Base-by-base conservation (phyloP, 1,140 invertebrate species). In the Paraescarpia echinospica region DNA sequence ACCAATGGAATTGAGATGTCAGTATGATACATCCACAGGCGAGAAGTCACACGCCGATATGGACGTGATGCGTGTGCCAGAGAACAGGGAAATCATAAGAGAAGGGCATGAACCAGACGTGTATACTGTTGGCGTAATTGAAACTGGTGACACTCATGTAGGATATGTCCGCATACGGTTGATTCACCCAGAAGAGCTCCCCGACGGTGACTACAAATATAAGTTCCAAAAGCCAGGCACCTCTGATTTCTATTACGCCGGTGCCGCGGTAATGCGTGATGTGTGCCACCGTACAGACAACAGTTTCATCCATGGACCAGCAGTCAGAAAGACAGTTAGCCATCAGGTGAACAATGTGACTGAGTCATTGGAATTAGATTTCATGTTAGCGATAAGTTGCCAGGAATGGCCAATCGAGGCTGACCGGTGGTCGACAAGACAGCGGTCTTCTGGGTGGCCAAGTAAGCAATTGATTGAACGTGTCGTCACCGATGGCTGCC, bases 381-480 rank as follows among this genome's bases (percentile, higher is more conserved):
- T 1, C 0, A 27, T 90, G 8, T 0, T 90, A 33, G 8, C 89
- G 12, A 90, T 1, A 34, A 9, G 33, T 90, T 90, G 89, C 1
- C 33, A 12, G 27, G 89, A 90, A 90, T 91, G 91, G 91, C 91
- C 91, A 0, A n/a, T 8, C 9, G 91, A 35, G 14, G 33, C 91
- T n/a, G 35, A 91, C 0, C 31, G 34, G 9, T 91, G 33, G 33
- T 41, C 35, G 31, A 31, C 33, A n/a, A 33, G 91, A 34, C 33
- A 33, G 34, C n/a, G 33, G 12, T 14, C n/a, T 22, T 91, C 91
- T 34, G 91, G 91, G 12, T 91, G 91, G 91, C 91, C 91, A 34
- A 34, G 33, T 12, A 27, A 90, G 34, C 0, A 35, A 12, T 12
- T 41, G 33, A 91, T 35, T 0, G 9, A 91, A 34, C 33, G 35